Conservation (phyloP, 2,113 vertebrate genomes). For the Salminus brasiliensis region DNA sequence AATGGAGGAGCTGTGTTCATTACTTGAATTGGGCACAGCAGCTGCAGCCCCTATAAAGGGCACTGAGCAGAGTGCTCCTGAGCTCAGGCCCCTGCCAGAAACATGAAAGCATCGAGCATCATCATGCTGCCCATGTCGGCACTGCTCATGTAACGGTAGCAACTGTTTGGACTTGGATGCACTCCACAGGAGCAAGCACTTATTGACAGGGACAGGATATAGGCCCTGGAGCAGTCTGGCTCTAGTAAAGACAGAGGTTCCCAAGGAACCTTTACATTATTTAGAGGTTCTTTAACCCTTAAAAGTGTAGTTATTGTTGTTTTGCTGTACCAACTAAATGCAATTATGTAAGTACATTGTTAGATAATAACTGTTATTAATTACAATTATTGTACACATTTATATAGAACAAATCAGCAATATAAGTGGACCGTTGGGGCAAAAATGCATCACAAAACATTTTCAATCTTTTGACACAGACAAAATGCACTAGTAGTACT, state of each 20-base stretch:
- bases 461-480: too few species aligned
- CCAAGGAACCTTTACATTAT: not conserved
- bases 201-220: not conserved
- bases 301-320: too few species aligned
- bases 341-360: too few species aligned
- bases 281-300: not conserved
- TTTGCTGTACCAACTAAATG: too few species aligned
- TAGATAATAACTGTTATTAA: too few species aligned
- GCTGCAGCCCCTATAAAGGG: constrained; percentile 10
- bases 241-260: too few species aligned
- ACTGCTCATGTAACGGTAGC: not conserved
- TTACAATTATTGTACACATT: too few species aligned
- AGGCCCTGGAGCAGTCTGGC: not conserved
- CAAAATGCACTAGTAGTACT: too few species aligned
- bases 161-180: not conserved
- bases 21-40: constrained; percentile 1
- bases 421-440: too few species aligned
- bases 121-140: not conserved
- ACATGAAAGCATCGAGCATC: not conserved
- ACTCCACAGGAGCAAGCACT: not conserved
- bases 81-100: not conserved
- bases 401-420: too few species aligned
- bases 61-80: not conserved
- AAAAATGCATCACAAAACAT: too few species aligned
- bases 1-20: constrained; percentile 16